A percentile compares a stretch with the other conserved stretches of the same genome.
phyloP scores from a whole-genome alignment of 2,888 invertebrate species.

The Achlya flavicornis region DNA sequence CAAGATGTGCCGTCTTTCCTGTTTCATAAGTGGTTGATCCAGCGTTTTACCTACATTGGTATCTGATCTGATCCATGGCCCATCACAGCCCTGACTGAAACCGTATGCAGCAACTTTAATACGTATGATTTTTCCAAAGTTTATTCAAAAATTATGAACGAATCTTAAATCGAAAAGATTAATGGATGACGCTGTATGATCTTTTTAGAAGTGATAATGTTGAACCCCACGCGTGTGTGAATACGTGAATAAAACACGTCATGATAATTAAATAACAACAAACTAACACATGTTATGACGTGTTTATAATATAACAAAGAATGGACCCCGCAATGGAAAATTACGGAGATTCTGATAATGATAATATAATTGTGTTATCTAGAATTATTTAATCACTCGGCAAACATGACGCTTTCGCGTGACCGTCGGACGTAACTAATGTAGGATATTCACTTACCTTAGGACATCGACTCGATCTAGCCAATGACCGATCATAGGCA shows the following conservation, averaged over 20 bases:
- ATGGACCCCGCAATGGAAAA: slow-evolving; percentile 32
- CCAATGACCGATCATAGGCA: background rate
- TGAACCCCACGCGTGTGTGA: background rate
- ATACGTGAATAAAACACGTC: background rate
- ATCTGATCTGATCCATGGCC: no score
- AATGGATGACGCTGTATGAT: background rate
- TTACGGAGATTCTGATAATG: slow-evolving; percentile 42
- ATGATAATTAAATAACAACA: background rate
- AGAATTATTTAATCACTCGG: slow-evolving; percentile 25
- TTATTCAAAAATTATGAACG: no score
- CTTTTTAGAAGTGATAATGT: background rate
- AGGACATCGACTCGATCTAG: slow-evolving; percentile 1
- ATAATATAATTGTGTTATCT: slow-evolving; percentile 27
- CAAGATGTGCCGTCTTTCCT: no score
- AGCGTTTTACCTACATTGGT: no score
- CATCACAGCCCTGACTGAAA: no score
- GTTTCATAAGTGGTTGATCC: no score
- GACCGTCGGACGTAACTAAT: slow-evolving; percentile 10
- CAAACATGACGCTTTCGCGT: slow-evolving; percentile 34
- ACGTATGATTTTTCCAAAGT: no score
- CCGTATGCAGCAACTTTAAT: no score
- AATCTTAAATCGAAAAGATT: background rate
- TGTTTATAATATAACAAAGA: background rate
- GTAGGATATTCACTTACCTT: slow-evolving; percentile 2
- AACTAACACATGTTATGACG: slow-evolving; percentile 9